Evolutionary conservation across 2,888 invertebrate genomes (phyloP).

Genomic region (Tupiocoris notatus): DNA sequence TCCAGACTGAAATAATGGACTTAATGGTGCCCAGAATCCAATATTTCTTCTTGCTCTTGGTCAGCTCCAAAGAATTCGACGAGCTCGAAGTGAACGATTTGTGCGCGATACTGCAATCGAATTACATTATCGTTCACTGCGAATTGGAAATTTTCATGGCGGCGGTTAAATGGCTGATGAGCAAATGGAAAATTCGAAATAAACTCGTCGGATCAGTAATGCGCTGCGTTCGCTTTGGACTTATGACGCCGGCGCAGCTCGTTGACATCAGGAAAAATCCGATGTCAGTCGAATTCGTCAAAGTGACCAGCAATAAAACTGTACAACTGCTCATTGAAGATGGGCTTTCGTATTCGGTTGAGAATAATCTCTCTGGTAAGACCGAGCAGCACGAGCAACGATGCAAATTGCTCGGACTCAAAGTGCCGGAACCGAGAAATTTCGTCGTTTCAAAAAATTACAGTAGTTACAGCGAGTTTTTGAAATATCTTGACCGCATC

Average conservation of each 20-base stretch:
- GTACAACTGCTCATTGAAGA: slow-evolving; percentile 77
- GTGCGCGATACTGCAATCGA: slow-evolving; percentile 66
- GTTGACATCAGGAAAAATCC: slow-evolving; percentile 74
- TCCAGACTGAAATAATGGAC: slow-evolving; percentile 64
- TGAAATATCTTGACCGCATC: slow-evolving; percentile 51
- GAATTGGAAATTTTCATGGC: slow-evolving; percentile 79
- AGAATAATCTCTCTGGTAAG: slow-evolving; percentile 27
- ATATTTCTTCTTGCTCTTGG: slow-evolving; percentile 72
- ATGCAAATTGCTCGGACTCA: slow-evolving; percentile 60
- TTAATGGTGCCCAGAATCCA: slow-evolving; percentile 72
- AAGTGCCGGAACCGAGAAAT: slow-evolving; percentile 70
- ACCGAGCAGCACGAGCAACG: slow-evolving; percentile 37
- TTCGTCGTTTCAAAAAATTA: slow-evolving; percentile 66
- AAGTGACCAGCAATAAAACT: slow-evolving; percentile 65
- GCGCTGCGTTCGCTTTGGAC: slow-evolving; percentile 72
- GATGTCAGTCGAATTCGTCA: slow-evolving; percentile 69
- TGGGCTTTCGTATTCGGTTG: slow-evolving; percentile 65
- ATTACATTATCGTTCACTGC: slow-evolving; percentile 64
- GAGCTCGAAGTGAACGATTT: slow-evolving; percentile 66
- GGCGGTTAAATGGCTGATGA: slow-evolving; percentile 74
- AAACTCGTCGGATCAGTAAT: slow-evolving; percentile 62
- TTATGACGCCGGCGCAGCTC: slow-evolving; percentile 77
- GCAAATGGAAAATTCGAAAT: slow-evolving; percentile 66
- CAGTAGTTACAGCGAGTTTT: slow-evolving; percentile 68
- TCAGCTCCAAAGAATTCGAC: slow-evolving; percentile 72